Conservation (phyloP, 2,888 invertebrate genomes). For the Mycalesis mineus region DNA sequence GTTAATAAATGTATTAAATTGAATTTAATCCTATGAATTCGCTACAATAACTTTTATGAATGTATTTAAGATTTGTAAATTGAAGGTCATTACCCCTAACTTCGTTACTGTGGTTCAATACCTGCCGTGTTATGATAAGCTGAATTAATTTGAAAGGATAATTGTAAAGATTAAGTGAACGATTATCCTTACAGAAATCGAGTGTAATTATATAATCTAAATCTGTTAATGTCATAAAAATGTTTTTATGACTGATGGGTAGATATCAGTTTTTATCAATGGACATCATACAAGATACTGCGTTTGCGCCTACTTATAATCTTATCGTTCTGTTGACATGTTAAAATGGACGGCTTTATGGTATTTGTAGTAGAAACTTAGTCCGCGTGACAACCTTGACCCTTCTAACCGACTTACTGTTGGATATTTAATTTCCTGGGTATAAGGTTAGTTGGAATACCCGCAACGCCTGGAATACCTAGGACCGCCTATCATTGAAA, state of each 20-base stretch:
- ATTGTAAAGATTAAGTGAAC: too few species aligned
- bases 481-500: too few species aligned
- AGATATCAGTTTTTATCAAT: not conserved
- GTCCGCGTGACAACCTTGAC: too few species aligned
- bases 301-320: not conserved
- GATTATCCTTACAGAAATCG: too few species aligned
- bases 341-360: not conserved
- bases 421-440: too few species aligned
- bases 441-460: too few species aligned
- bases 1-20: not conserved
- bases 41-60: not conserved
- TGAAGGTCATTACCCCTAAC: not conserved
- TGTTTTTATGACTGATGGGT: conserved; percentile 2
- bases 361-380: too few species aligned
- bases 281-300: not conserved
- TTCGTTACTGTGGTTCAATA: too few species aligned
- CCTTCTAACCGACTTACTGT: too few species aligned
- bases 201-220: not conserved
- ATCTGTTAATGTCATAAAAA: conserved; percentile 7
- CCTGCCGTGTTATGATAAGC: too few species aligned
- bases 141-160: too few species aligned
- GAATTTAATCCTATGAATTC: not conserved
- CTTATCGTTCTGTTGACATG: not conserved
- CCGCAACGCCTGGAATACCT: too few species aligned
- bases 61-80: not conserved